These are phyloP conservation scores for Capricornis sumatraensis DNA, from an alignment of 2,113 vertebrate species.

Conservation along the genomic window DNA sequence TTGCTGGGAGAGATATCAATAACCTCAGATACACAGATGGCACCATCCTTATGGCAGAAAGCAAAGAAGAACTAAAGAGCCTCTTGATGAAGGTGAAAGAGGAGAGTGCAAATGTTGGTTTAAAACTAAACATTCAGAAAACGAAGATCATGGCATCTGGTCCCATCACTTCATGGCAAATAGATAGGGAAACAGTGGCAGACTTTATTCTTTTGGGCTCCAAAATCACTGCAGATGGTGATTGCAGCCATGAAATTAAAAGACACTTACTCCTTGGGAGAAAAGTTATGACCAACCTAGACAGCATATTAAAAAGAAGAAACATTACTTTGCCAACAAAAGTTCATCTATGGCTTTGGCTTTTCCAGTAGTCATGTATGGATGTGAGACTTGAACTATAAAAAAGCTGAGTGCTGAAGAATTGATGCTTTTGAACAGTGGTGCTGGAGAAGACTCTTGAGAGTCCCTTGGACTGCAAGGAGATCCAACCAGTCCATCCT, in stretches of 20 bases:
- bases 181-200: background rate
- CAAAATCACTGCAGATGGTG: background rate
- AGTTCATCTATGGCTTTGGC: background rate
- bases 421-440: background rate
- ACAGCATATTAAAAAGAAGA: background rate
- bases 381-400: background rate
- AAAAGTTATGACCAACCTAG: background rate
- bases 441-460: background rate
- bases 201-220: background rate
- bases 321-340: background rate
- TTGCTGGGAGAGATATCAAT: background rate
- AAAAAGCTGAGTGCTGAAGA: rapidly evolving
- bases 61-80: background rate
- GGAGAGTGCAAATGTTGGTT: background rate
- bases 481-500: background rate
- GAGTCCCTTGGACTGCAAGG: background rate
- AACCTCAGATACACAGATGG: background rate
- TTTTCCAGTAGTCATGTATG: background rate
- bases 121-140: background rate
- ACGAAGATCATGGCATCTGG: background rate
- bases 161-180: background rate
- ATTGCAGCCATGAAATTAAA: background rate
- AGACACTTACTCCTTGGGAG: background rate
- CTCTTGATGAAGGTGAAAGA: background rate
- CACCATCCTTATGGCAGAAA: background rate